These are phyloP conservation scores for Pentalonia nigronervosa DNA, from an alignment of 1,140 invertebrate genomes.

Conservation along the genomic window DNA sequence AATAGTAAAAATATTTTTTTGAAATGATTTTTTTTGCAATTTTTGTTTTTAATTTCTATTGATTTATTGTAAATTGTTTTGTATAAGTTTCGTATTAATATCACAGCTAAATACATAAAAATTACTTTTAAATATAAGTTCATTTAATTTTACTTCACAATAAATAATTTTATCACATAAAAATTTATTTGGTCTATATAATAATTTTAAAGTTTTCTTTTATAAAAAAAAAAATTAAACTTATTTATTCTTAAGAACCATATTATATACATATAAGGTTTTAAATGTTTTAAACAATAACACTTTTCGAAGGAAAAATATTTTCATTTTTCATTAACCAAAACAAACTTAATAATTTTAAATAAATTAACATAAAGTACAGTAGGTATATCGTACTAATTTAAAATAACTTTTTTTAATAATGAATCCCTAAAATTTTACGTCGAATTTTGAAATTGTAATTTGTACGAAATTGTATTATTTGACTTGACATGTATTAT, in stretches of 20 bases:
- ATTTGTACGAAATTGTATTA: not conserved
- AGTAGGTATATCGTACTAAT: not conserved
- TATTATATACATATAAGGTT: not conserved
- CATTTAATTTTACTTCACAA: not conserved
- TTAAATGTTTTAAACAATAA: not conserved
- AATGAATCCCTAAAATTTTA: not conserved
- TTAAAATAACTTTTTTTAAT: not conserved
- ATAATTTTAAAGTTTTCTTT: not conserved
- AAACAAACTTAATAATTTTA: too few relatives aligned
- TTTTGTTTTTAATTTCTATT: too few relatives aligned
- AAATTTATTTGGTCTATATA: not conserved
- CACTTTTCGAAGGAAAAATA: too few relatives aligned
- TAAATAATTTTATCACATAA: not conserved
- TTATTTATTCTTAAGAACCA: not conserved
- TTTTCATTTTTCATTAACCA: too few relatives aligned
- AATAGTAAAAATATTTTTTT: too few relatives aligned
- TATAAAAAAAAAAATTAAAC: not conserved
- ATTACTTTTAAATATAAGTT: not conserved
- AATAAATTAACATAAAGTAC: not conserved
- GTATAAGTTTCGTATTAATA: not conserved
- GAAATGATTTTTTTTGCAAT: too few relatives aligned
- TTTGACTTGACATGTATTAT: not conserved
- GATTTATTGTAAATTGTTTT: too few relatives aligned
- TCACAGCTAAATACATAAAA: not conserved
- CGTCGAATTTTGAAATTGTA: not conserved